phyloP scores from a whole-genome alignment of 1,140 invertebrate genomes.

The Chlorops oryzae region DNA sequence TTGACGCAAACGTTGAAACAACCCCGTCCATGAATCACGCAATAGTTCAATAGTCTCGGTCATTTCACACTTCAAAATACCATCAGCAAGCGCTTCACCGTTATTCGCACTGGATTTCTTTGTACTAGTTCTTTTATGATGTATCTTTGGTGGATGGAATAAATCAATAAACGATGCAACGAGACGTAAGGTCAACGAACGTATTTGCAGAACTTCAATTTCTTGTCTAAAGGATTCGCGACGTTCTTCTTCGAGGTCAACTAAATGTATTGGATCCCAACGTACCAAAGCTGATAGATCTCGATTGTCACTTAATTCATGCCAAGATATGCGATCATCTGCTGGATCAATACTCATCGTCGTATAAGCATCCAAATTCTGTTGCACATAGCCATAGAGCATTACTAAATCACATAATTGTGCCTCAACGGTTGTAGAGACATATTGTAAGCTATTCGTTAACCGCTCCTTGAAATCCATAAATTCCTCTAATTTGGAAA shows the following conservation, averaged over 20 bases:
- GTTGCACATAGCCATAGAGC: slow-evolving; percentile 34
- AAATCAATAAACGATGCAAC: slow-evolving; percentile 41
- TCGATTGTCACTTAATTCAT: slow-evolving; percentile 54
- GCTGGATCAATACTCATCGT: slow-evolving; percentile 49
- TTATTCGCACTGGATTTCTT: slow-evolving; percentile 13
- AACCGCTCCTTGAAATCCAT: slow-evolving; percentile 75
- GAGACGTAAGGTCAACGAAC: slow-evolving; percentile 33
- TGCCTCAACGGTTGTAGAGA: slow-evolving; percentile 68
- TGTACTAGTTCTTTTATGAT: background rate
- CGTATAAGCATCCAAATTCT: slow-evolving; percentile 35
- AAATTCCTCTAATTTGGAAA: slow-evolving; percentile 87
- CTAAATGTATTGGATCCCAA: slow-evolving; percentile 52
- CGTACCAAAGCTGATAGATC: slow-evolving; percentile 55
- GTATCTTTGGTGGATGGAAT: slow-evolving; percentile 23
- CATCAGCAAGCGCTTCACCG: background rate
- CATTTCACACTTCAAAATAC: slow-evolving; percentile 12
- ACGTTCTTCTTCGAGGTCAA: slow-evolving; percentile 26
- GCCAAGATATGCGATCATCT: slow-evolving; percentile 50
- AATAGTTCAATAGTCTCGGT: slow-evolving; percentile 31
- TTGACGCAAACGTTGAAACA: slow-evolving; percentile 35
- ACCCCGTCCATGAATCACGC: slow-evolving; percentile 34
- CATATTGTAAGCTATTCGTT: slow-evolving; percentile 77
- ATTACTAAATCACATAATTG: slow-evolving; percentile 69
- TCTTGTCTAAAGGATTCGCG: slow-evolving; percentile 44
- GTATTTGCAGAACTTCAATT: slow-evolving; percentile 37